These are phyloP conservation scores for Holocentrus rufus DNA, from an alignment of 2,797 vertebrate species.

Conservation along the genomic window DNA sequence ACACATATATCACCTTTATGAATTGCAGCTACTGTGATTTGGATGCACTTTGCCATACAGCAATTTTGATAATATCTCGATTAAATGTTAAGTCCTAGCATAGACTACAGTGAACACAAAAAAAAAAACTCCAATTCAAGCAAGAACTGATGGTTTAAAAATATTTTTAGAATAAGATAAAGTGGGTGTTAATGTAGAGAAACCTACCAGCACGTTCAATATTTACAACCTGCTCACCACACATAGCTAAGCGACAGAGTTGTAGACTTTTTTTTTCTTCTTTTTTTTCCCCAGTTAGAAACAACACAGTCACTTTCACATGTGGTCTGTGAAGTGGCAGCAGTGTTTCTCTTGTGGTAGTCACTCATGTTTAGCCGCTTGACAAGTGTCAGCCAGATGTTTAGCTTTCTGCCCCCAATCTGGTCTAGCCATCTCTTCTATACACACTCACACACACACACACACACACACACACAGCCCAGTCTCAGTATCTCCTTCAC, in stretches of 20 bases:
- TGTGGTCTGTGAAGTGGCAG: conserved; percentile 24
- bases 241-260: conserved; percentile 34
- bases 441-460: conserved; percentile 30
- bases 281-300: conserved; percentile 24
- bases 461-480: conserved; percentile 35
- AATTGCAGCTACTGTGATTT: no score
- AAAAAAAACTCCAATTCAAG: background rate
- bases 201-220: conserved; percentile 19
- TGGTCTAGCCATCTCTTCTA: conserved; percentile 87
- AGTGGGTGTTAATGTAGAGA: conserved; percentile 19
- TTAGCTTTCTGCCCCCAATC: conserved; percentile 75
- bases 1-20: no score
- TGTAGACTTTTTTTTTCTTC: conserved; percentile 9
- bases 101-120: background rate
- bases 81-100: background rate
- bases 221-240: conserved; percentile 31
- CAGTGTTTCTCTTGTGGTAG: conserved; percentile 27
- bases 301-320: conserved; percentile 55
- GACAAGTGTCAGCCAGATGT: conserved; percentile 78
- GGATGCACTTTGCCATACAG: no score
- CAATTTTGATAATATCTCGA: no score
- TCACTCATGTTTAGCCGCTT: conserved; percentile 49
- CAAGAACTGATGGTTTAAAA: background rate
- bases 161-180: background rate
- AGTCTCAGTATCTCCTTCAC: conserved; percentile 33